Conservation (phyloP, 2,888 invertebrate species). For the Cheilosia pagana region DNA sequence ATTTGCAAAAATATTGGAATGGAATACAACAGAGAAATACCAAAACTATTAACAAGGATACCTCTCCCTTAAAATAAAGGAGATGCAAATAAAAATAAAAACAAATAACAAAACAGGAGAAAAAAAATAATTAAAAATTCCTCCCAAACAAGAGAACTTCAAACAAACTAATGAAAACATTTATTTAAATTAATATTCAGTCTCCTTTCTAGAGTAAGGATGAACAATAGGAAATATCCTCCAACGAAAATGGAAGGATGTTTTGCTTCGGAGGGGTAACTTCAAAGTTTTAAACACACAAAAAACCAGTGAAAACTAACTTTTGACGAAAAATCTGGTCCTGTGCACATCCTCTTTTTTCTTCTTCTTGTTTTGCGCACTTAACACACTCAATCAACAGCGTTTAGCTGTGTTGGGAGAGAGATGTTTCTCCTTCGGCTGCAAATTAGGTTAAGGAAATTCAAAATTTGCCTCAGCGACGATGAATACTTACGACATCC, state of each 20-base stretch:
- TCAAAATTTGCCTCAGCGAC: constrained; percentile 45
- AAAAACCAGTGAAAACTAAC: constrained; percentile 9
- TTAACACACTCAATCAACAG: constrained; percentile 55
- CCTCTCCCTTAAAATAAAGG: too few relatives aligned
- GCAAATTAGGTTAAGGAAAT: constrained; percentile 68
- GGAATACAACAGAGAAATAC: too few relatives aligned
- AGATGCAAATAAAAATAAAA: not conserved
- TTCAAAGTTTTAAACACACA: not conserved
- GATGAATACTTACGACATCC: constrained; percentile 6
- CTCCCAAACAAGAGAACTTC: constrained; percentile 31
- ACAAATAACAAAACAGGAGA: not conserved
- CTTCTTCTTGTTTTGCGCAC: constrained; percentile 14
- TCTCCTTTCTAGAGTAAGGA: constrained; percentile 7
- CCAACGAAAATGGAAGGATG: not conserved
- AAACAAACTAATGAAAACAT: constrained; percentile 60
- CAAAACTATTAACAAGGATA: too few relatives aligned
- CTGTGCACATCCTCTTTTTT: not conserved
- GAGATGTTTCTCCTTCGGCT: constrained; percentile 17
- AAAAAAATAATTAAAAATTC: constrained; percentile 17
- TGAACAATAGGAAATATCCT: constrained; percentile 13
- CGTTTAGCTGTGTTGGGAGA: constrained; percentile 35
- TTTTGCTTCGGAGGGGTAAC: not conserved
- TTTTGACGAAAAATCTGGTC: not conserved
- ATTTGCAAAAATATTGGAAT: too few relatives aligned
- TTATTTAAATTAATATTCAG: constrained; percentile 69